These are phyloP conservation scores for Bettongia penicillata DNA, from an alignment of 2,113 vertebrate species.

Conservation along the genomic window DNA sequence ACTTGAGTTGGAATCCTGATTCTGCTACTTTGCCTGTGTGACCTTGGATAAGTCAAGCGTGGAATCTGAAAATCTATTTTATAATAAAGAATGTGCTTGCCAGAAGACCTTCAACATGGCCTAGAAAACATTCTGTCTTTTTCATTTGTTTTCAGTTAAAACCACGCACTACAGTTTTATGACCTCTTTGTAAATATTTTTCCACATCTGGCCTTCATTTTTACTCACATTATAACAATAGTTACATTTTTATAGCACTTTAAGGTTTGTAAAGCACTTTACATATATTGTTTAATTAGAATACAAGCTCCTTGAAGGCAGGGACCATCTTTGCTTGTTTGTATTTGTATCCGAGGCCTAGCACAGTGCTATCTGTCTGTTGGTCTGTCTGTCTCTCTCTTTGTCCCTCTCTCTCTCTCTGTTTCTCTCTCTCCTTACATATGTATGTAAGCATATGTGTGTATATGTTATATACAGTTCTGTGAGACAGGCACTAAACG, in stretches of 20 bases:
- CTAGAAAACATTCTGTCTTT: background rate
- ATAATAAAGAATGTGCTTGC: background rate
- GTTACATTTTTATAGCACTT: background rate
- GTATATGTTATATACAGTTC: background rate
- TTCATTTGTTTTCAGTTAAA: background rate
- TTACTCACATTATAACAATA: background rate
- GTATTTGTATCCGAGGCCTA: background rate
- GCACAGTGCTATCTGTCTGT: no score
- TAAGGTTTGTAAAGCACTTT: background rate
- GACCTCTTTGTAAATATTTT: background rate
- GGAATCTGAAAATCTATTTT: background rate
- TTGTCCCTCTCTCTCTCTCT: background rate
- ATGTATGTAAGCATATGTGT: background rate
- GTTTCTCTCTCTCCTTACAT: no score
- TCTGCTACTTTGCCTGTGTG: background rate
- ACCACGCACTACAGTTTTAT: background rate
- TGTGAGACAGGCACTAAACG: background rate
- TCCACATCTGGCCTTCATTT: background rate
- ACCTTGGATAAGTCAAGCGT: background rate
- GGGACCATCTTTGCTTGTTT: background rate
- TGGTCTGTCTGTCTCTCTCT: background rate
- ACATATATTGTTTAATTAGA: background rate
- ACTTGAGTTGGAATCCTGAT: background rate
- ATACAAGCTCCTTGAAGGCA: background rate
- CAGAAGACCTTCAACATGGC: background rate